These are phyloP conservation scores for Endotricha flammealis DNA, from an alignment of 2,888 invertebrate species.

Conservation along the genomic window DNA sequence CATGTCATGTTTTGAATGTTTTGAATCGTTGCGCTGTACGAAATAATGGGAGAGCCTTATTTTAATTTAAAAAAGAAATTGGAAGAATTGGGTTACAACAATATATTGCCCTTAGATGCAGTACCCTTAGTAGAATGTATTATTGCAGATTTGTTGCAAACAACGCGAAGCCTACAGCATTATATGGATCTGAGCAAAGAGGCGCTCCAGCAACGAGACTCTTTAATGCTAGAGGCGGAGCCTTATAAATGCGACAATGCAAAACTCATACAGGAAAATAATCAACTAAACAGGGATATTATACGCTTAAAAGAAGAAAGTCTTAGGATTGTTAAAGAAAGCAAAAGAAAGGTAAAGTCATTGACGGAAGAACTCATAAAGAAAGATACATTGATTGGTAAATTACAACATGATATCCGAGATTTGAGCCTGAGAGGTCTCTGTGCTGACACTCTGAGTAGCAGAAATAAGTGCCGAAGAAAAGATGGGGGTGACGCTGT, in stretches of 20 bases:
- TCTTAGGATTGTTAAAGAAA: slow-evolving; percentile 77
- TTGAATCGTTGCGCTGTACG: too few relatives aligned
- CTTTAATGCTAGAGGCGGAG: slow-evolving; percentile 84
- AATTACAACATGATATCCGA: slow-evolving; percentile 62
- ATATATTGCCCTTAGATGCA: slow-evolving; percentile 85
- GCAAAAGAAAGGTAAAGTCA: slow-evolving; percentile 79
- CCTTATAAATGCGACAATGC: slow-evolving; percentile 90
- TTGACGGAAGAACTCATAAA: slow-evolving; percentile 81
- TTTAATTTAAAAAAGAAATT: slow-evolving; percentile 81
- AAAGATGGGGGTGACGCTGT: slow-evolving; percentile 41
- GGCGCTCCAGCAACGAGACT: slow-evolving; percentile 83
- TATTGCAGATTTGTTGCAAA: slow-evolving; percentile 89
- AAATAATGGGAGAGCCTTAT: slow-evolving; percentile 63
- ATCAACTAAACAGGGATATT: slow-evolving; percentile 82
- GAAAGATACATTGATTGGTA: slow-evolving; percentile 60
- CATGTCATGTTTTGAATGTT: too few relatives aligned
- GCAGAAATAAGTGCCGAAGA: slow-evolving; percentile 57
- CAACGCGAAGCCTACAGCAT: slow-evolving; percentile 91
- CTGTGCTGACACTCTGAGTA: slow-evolving; percentile 66
- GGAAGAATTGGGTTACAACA: slow-evolving; percentile 89
- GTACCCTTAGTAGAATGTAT: slow-evolving; percentile 89
- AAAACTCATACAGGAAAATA: slow-evolving; percentile 85
- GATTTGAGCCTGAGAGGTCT: slow-evolving; percentile 64
- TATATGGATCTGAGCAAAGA: slow-evolving; percentile 87
- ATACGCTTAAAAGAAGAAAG: slow-evolving; percentile 81